A percentile compares a stretch with the other conserved stretches of the same genome.
Conservation (phyloP, 2,113 vertebrate genomes). For the Pipra filicauda region DNA sequence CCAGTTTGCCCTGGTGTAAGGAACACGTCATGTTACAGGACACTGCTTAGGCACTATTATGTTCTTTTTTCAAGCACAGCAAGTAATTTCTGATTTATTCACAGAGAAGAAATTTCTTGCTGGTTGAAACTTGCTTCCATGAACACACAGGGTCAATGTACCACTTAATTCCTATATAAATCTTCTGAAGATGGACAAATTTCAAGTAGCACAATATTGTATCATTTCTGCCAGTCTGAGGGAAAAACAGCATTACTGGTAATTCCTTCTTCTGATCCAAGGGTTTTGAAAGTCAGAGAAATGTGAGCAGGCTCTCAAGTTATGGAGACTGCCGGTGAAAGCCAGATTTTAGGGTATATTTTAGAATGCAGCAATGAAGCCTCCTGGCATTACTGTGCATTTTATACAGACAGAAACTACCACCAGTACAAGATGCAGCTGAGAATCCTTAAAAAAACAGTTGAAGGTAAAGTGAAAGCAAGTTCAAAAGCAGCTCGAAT, state of each 20-base stretch:
- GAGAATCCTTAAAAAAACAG: not conserved
- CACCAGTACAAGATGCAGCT: not conserved
- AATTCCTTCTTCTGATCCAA: slow-evolving; percentile 35
- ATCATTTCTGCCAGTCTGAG: slow-evolving; percentile 14
- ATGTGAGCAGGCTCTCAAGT: slow-evolving; percentile 5
- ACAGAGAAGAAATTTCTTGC: not conserved
- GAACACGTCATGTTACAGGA: not conserved
- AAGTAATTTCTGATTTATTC: slow-evolving; percentile 31
- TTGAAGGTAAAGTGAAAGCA: not conserved
- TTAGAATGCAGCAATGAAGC: not conserved
- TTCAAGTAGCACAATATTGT: not conserved
- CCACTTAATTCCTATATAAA: slow-evolving; percentile 52
- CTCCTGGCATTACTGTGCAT: not conserved
- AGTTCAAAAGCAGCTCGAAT: not conserved
- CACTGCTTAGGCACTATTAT: not conserved
- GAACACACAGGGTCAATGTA: slow-evolving; percentile 31
- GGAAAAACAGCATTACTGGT: not conserved
- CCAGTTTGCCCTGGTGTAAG: not conserved
- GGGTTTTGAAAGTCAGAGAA: slow-evolving; percentile 34
- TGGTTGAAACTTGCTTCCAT: not conserved
- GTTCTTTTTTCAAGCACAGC: slow-evolving; percentile 8
- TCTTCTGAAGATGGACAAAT: slow-evolving; percentile 11
- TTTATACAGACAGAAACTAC: not conserved
- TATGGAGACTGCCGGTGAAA: slow-evolving; percentile 14
- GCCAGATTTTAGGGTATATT: slow-evolving; percentile 21